Evolutionary conservation across 2,888 invertebrate species (phyloP).

Genomic region (Molanna angustata): DNA sequence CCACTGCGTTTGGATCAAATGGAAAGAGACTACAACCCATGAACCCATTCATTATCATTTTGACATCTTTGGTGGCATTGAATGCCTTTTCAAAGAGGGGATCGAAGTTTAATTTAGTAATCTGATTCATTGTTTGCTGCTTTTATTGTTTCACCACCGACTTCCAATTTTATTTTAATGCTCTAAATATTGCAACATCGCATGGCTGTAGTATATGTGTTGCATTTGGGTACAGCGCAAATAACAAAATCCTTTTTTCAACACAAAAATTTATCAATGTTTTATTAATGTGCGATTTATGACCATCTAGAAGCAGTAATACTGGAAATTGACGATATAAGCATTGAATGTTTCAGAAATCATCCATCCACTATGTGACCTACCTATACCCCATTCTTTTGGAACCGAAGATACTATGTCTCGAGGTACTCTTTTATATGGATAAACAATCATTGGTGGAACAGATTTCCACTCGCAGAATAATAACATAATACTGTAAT

Average conservation of each 20-base stretch:
- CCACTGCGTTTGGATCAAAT: neutral
- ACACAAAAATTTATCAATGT: constrained; percentile 29
- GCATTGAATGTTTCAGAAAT: constrained; percentile 34
- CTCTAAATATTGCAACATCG: constrained; percentile 33
- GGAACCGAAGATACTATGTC: constrained; percentile 32
- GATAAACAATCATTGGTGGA: constrained; percentile 34
- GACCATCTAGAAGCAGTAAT: constrained; percentile 33
- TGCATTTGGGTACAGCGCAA: constrained; percentile 29
- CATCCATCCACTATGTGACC: constrained; percentile 36
- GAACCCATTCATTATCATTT: neutral
- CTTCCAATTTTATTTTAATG: constrained; percentile 30
- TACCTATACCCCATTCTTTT: constrained; percentile 33
- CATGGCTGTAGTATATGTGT: constrained; percentile 33
- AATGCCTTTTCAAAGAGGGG: neutral
- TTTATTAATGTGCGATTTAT: constrained; percentile 33
- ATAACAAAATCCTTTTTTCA: constrained; percentile 25
- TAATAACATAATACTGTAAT: constrained; percentile 30
- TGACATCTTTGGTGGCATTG: neutral
- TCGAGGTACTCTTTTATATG: constrained; percentile 34
- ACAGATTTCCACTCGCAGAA: constrained; percentile 28
- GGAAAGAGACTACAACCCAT: neutral
- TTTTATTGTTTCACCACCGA: constrained; percentile 11
- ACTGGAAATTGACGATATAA: constrained; percentile 31
- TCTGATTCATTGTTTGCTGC: neutral
- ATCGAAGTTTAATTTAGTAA: neutral